Percentiles rank a stretch among this genome's conserved stretches.
These are phyloP conservation scores for Ornithoptera priamus DNA, from an alignment of 2,888 invertebrate genomes.

Conservation along the genomic window DNA sequence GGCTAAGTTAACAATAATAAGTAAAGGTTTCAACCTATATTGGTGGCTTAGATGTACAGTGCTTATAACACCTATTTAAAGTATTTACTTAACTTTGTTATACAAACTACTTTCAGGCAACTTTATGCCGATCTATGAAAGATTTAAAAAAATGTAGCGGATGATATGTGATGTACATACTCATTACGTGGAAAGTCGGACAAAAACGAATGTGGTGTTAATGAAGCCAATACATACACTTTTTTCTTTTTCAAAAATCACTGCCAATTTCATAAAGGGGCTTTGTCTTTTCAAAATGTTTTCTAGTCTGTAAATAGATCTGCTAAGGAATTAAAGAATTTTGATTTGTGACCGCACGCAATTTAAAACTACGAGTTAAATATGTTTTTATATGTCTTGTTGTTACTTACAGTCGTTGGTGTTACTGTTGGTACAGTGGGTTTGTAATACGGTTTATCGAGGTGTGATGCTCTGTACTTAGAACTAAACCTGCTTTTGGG, in stretches of 20 bases:
- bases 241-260: slow-evolving; percentile 35
- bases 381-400: slow-evolving; percentile 28
- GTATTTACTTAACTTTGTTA: too few relatives aligned
- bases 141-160: not conserved
- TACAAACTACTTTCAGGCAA: not conserved
- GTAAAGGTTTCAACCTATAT: too few relatives aligned
- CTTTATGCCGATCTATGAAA: slow-evolving; percentile 3
- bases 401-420: slow-evolving; percentile 74
- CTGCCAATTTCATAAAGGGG: slow-evolving; percentile 76
- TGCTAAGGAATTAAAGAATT: slow-evolving; percentile 36
- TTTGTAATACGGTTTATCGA: slow-evolving; percentile 81
- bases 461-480: slow-evolving; percentile 77
- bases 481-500: slow-evolving; percentile 80
- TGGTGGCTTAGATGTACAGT: too few relatives aligned
- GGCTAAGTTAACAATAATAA: too few relatives aligned
- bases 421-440: slow-evolving; percentile 82
- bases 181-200: not conserved
- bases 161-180: not conserved
- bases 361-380: slow-evolving; percentile 3
- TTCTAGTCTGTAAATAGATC: slow-evolving; percentile 13
- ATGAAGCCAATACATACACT: slow-evolving; percentile 24
- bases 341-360: not conserved
- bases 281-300: slow-evolving; percentile 49
- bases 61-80: too few relatives aligned
- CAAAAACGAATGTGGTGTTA: slow-evolving; percentile 32